phyloP scores from a whole-genome alignment of 1,140 invertebrate genomes.

The Papilio polyxenes region DNA sequence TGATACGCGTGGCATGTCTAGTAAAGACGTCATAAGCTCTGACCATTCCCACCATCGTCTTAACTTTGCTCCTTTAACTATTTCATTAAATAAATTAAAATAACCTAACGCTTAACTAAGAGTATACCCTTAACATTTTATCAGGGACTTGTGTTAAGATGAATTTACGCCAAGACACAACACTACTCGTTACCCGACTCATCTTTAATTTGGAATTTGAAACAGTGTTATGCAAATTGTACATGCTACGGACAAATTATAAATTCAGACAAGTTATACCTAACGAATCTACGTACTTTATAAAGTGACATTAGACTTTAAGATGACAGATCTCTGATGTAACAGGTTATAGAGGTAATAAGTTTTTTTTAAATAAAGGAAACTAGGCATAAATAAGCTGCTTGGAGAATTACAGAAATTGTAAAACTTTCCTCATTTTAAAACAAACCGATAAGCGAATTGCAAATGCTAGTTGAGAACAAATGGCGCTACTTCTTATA shows the following conservation, averaged over 20 bases:
- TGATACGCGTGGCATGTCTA: not conserved
- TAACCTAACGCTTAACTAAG: not conserved
- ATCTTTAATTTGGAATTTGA: not conserved
- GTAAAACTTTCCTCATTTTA: slow-evolving; percentile 12
- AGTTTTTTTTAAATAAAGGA: not conserved
- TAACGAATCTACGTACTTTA: no score
- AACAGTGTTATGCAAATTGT: not conserved
- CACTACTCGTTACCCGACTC: not conserved
- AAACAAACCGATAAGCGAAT: slow-evolving; percentile 23
- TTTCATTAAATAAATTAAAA: not conserved
- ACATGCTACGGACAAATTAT: not conserved
- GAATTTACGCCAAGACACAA: not conserved
- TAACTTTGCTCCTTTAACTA: not conserved
- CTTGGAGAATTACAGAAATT: not conserved
- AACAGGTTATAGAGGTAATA: not conserved
- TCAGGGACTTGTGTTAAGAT: not conserved
- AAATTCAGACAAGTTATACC: not conserved
- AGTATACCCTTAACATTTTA: not conserved
- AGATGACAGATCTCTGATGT: not conserved
- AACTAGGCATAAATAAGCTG: not conserved
- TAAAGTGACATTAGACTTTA: no score
- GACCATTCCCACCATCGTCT: not conserved
- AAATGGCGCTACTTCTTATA: slow-evolving; percentile 1
- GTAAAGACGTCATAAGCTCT: not conserved
- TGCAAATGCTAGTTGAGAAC: slow-evolving; percentile 16